phyloP scores from a whole-genome alignment of 1,140 invertebrate species.

The Steinernema khuongi region DNA sequence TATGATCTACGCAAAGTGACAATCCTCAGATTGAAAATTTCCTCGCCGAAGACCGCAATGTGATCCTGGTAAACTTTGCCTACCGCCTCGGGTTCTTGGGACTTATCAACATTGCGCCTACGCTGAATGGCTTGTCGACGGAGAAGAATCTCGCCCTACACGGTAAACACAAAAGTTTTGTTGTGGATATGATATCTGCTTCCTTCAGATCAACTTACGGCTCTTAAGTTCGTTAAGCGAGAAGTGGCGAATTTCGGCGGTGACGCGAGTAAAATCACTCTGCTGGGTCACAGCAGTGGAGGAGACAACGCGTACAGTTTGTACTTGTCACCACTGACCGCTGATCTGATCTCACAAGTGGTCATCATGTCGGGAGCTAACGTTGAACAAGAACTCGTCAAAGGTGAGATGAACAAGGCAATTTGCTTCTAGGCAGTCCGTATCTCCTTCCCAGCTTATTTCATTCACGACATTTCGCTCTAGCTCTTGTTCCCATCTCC shows the following conservation, averaged over 20 bases:
- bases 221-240: conserved; percentile 69
- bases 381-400: background rate
- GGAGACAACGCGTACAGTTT: conserved; percentile 62
- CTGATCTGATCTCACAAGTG: background rate
- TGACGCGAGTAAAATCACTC: conserved; percentile 68
- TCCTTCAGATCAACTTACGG: conserved; percentile 71
- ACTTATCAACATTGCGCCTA: conserved; percentile 5
- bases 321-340: background rate
- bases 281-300: conserved; percentile 66
- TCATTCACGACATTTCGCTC: too few species aligned
- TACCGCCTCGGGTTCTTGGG: conserved; percentile 28
- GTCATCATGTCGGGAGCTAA: background rate
- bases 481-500: too few species aligned
- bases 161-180: conserved; percentile 8
- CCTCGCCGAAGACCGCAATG: conserved; percentile 7
- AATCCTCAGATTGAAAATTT: background rate
- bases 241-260: conserved; percentile 73
- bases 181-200: background rate
- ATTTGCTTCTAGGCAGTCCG: too few species aligned
- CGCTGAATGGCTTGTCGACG: background rate
- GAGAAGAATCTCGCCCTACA: conserved; percentile 17
- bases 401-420: too few species aligned
- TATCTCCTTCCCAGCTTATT: too few species aligned
- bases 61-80: conserved; percentile 19
- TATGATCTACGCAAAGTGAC: background rate